Evolutionary conservation across 1,140 invertebrate genomes (phyloP), one percentile per base, ranked within the genome.

Genomic region (Melitaea cinxia): DNA sequence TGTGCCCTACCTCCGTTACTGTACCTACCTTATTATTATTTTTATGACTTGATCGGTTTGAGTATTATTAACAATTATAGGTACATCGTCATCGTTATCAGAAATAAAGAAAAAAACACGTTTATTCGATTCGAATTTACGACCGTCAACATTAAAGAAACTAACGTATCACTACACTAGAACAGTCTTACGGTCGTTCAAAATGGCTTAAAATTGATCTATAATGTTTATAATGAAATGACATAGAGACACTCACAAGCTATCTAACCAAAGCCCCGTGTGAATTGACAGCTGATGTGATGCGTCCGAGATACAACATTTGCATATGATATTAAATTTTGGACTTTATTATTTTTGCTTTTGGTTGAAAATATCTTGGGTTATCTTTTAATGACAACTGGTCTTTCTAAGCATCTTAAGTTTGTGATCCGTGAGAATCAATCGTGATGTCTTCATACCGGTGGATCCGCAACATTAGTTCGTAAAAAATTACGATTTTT

Each of bases 221-320:
- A n/a, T 58, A 53, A 53, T 59, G 50, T 67, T 67, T 63, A 71
- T 75, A 77, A 78, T 70, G 67, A 77, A 75, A 71, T 68, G 65
- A 60, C 35, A 50, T 58, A 72, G 70, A 61, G 78, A 85, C 76
- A 78, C 77, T 72, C 61, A 73, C 53, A 62, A 70, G 71, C 66
- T 56, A 72, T 81, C 73, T 65, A 73, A 67, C 58, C 69, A 80
- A 82, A 85, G 74, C 76, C 65, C 61, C 80, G 78, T 82, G 78
- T 73, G 80, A 85, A 85, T 74, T 82, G 82, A 85, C 83, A 88
- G 79, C 78, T 80, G 77, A 84, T 84, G 80, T 67, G 80, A 76
- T 75, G 53, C 73, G 68, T 75, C 67, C 68, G 52, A 75, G 64
- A 77, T 75, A 72, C 55, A 68, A 65, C 53, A 69, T 56, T 28